These are phyloP conservation scores for Etia nguti DNA, from an alignment of 2,113 vertebrate species.

Conservation along the genomic window DNA sequence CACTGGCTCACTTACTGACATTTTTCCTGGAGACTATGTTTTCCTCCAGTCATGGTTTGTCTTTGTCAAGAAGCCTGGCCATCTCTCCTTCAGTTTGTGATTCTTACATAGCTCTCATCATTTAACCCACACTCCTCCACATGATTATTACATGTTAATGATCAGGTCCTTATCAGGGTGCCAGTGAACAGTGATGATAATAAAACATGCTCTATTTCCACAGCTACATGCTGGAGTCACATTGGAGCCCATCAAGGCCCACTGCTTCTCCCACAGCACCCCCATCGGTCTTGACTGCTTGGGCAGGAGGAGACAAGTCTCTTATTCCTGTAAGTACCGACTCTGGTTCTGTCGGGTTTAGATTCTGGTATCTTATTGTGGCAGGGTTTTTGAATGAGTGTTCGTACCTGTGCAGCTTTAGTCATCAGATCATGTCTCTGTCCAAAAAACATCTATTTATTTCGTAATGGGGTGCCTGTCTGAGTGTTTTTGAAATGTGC, in stretches of 20 bases:
- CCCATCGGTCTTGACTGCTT: constrained; percentile 77
- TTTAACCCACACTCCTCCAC: neutral
- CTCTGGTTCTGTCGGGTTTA: neutral
- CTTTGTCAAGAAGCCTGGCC: neutral
- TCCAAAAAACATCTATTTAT: neutral
- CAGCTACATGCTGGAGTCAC: constrained; percentile 49
- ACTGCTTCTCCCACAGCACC: constrained; percentile 81
- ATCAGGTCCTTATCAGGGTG: neutral
- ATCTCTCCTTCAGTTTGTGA: neutral
- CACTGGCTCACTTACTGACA: too few relatives aligned
- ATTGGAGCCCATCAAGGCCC: constrained; percentile 58
- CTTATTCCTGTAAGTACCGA: constrained; percentile 64
- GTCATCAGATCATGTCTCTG: neutral
- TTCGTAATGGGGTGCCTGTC: neutral
- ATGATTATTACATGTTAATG: neutral
- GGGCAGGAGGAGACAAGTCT: constrained; percentile 63
- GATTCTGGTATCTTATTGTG: neutral
- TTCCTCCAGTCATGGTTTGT: neutral
- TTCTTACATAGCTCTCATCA: neutral
- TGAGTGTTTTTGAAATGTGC: neutral
- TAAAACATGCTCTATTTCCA: neutral
- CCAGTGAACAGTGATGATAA: neutral
- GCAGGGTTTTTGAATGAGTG: neutral
- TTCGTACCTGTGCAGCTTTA: neutral
- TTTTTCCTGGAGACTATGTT: too few relatives aligned